phyloP scores from a whole-genome alignment of 2,113 vertebrate species.

The Cercopithecus mona region DNA sequence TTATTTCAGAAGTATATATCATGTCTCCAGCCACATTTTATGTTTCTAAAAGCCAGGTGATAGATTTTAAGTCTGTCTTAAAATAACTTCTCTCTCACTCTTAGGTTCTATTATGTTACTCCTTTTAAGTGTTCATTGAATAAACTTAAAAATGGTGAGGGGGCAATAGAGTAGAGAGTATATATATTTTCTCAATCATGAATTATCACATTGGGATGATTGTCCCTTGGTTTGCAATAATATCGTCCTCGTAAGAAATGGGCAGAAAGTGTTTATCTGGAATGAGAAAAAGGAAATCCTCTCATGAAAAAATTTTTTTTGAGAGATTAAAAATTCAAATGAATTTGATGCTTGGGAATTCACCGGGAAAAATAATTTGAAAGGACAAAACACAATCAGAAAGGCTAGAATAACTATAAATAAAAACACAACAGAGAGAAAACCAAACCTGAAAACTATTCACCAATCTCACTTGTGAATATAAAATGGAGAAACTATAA shows the following conservation, averaged over 20 bases:
- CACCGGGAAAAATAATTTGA: background rate
- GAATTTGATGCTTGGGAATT: background rate
- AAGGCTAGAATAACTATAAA: background rate
- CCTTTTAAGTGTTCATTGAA: background rate
- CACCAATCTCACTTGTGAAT: background rate
- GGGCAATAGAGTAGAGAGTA: background rate
- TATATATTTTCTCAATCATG: background rate
- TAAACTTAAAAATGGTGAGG: background rate
- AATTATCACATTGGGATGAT: background rate
- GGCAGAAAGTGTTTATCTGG: background rate
- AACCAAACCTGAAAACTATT: background rate
- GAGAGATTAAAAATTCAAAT: background rate
- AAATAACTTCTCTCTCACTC: background rate
- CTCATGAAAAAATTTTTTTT: background rate
- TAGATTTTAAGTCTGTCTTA: background rate
- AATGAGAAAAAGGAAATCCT: background rate
- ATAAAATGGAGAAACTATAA: background rate
- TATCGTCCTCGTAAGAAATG: background rate
- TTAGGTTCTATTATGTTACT: background rate
- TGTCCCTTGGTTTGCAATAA: background rate
- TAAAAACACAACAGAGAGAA: background rate
- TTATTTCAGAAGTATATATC: slow-evolving; percentile 38
- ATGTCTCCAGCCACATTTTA: background rate
- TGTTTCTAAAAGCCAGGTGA: slow-evolving; percentile 25
- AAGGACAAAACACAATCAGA: background rate